phyloP scores from a whole-genome alignment of 2,113 vertebrate genomes.

The Sinosuthora webbiana region DNA sequence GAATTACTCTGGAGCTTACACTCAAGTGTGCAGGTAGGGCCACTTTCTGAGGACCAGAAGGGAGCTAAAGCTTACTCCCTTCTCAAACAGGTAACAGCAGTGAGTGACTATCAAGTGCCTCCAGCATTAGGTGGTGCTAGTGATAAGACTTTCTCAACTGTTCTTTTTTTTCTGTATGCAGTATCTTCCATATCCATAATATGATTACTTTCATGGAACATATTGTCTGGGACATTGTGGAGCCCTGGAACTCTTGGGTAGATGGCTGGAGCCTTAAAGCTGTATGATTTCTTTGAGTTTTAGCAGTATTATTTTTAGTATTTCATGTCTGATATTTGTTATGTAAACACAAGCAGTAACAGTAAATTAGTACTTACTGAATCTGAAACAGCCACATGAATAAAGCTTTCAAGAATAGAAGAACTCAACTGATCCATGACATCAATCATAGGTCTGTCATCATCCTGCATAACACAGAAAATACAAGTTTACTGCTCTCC shows the following conservation, averaged over 20 bases:
- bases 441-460: slow-evolving; percentile 98
- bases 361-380: slow-evolving; percentile 80
- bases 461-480: slow-evolving; percentile 79
- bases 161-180: background rate
- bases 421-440: slow-evolving; percentile 98
- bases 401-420: slow-evolving; percentile 94
- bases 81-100: background rate
- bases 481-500: background rate
- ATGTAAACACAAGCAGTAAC: background rate
- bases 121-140: background rate
- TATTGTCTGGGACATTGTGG: background rate
- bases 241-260: background rate
- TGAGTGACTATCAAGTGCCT: background rate
- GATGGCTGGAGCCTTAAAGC: background rate
- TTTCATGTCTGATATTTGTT: background rate
- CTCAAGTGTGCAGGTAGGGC: background rate
- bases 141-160: background rate
- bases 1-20: background rate
- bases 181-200: background rate
- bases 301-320: background rate
- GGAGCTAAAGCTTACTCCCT: background rate
- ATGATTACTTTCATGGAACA: background rate
- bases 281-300: background rate
- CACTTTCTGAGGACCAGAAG: background rate
- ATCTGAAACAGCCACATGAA: slow-evolving; percentile 94